These are phyloP conservation scores for Tragelaphus imberbis DNA, from an alignment of 2,113 vertebrate species.

Conservation along the genomic window DNA sequence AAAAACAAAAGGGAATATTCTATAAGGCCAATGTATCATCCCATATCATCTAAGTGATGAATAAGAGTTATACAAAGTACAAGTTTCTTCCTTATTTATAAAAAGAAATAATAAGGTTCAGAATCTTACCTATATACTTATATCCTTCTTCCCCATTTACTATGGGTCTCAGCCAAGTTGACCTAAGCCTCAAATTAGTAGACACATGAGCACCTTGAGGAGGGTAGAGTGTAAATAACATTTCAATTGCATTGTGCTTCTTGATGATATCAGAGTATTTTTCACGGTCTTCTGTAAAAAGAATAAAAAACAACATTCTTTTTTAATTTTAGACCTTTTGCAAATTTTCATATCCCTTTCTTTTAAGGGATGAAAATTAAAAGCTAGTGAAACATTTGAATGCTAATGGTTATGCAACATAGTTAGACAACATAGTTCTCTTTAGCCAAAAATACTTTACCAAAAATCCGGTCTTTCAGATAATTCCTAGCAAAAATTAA, in stretches of 20 bases:
- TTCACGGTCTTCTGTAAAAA: constrained; percentile 1
- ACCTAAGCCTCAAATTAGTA: neutral
- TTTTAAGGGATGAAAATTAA: neutral
- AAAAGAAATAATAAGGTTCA: neutral
- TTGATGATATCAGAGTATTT: constrained; percentile 26
- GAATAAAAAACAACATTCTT: neutral
- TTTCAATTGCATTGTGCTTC: constrained; percentile 56
- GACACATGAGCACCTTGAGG: constrained; percentile 45
- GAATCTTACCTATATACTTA: constrained; percentile 64
- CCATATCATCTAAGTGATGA: neutral
- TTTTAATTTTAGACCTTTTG: neutral
- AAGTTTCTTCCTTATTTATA: neutral
- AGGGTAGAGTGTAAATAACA: constrained; percentile 68
- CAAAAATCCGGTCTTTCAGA: neutral
- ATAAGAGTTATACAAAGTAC: neutral
- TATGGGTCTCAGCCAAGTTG: constrained; percentile 66
- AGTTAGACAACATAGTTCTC: neutral
- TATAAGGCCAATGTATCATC: neutral
- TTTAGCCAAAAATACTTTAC: neutral
- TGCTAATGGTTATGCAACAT: neutral
- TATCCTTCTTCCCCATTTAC: constrained; percentile 69
- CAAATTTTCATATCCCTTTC: neutral
- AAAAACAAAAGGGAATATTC: neutral
- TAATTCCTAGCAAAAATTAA: neutral
- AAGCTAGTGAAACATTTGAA: constrained; percentile 6